Evolutionary conservation across 1,140 invertebrate species (phyloP).

Genomic region (Drosophila baimaii): DNA sequence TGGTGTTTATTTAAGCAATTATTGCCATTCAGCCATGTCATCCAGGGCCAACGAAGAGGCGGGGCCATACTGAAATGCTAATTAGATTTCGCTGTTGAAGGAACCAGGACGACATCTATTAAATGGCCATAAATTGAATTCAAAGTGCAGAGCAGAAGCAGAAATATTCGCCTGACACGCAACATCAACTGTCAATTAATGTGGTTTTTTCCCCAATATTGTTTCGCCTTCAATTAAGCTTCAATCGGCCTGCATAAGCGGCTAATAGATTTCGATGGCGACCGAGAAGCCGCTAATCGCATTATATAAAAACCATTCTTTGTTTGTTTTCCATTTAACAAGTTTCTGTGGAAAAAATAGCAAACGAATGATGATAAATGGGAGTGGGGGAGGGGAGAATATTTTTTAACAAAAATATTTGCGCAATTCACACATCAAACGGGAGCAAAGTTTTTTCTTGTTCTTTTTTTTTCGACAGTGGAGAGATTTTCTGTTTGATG

Average conservation of each 20-base stretch:
- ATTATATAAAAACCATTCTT: slow-evolving; percentile 57
- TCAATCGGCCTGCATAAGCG: slow-evolving; percentile 32
- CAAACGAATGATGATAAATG: slow-evolving; percentile 24
- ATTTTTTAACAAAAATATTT: slow-evolving; percentile 70
- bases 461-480: slow-evolving; percentile 17
- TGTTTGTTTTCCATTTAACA: slow-evolving; percentile 69
- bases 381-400: slow-evolving; percentile 3
- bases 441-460: slow-evolving; percentile 44
- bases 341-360: slow-evolving; percentile 21
- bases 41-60: slow-evolving; percentile 19
- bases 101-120: slow-evolving; percentile 20
- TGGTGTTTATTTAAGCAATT: slow-evolving; percentile 78
- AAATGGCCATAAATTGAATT: slow-evolving; percentile 49
- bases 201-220: slow-evolving; percentile 22
- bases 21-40: slow-evolving; percentile 52
- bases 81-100: slow-evolving; percentile 61
- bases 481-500: slow-evolving; percentile 72
- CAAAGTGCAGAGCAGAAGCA: slow-evolving; percentile 3
- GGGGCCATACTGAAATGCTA: slow-evolving; percentile 47
- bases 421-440: slow-evolving; percentile 65
- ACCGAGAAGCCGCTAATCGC: slow-evolving; percentile 49
- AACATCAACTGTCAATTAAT: slow-evolving; percentile 57
- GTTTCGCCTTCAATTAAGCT: slow-evolving; percentile 56
- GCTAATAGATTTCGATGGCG: slow-evolving; percentile 47
- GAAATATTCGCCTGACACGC: slow-evolving; percentile 50